Base-by-base conservation (phyloP, 2,113 vertebrate species). In the Leucoraja erinaceus region DNA sequence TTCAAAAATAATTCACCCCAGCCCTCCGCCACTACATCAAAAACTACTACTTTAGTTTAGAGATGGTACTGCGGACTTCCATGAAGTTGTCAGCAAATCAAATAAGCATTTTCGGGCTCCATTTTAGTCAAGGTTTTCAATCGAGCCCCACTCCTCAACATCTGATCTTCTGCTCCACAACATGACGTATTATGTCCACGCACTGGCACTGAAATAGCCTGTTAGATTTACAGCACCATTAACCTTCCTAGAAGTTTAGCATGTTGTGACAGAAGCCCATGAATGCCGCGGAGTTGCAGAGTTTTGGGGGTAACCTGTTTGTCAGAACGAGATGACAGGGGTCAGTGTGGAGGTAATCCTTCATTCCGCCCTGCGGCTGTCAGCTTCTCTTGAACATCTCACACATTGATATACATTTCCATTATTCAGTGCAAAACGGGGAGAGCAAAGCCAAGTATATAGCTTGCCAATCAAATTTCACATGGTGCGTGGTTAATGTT, bases 301-400 rank as follows among this genome's bases (percentile, higher is more conserved):
- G 96, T 97, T 97, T 97, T 94, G 90, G 90, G 94, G 97, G 97
- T 97, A 97, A 97, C 97, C 96, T 95, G 95, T 95, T 95, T 94
- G 66, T 95, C 95, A 97, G 96, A 96, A 96, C 97, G 97, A 94
- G 96, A 96, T 97, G 97, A 97, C 97, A 97, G 97, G 95, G 97
- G 97, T 97, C 97, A 97, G 95, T 96, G 95, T 96, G 96, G 96
- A 96, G 38, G 97, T 97, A 97, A 97, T 97, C 97, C 97, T 97
- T 97, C 97, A 97, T 97, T 96, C 96, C n/a, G 96, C 96, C 96
- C 96, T 96, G 97, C 96, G 97, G 97, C 97, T 97, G 97, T 97
- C 97, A 97, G 96, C 95, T 95, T 96, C 96, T 96, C 96, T 97
- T 96, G 96, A 96, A 97, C 96, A 96, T 96, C 96, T 96, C 96